phyloP scores from a whole-genome alignment of 2,797 vertebrate genomes.

The Thripadectes ignobilis region DNA sequence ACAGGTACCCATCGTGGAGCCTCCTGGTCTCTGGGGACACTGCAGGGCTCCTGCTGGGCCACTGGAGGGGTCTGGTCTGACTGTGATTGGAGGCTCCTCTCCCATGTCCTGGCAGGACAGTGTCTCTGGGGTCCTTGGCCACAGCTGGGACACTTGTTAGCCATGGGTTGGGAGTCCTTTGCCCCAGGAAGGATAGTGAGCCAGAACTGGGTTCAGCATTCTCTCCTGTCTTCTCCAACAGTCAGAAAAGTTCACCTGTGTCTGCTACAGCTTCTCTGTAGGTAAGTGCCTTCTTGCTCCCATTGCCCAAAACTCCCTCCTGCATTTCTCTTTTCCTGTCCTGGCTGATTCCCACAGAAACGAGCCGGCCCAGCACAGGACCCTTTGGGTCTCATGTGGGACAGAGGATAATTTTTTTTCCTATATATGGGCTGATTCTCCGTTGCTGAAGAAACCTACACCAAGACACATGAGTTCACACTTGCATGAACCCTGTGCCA shows the following conservation, averaged over 20 bases:
- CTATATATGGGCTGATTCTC: accelerated
- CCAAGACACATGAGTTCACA: accelerated
- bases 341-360: neutral
- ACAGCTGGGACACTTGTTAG: too few species aligned
- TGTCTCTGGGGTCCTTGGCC: too few species aligned
- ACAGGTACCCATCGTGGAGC: neutral
- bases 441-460: neutral
- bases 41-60: accelerated
- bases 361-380: accelerated
- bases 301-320: accelerated
- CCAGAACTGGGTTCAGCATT: neutral
- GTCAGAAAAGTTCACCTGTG: slow-evolving; percentile 21
- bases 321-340: neutral
- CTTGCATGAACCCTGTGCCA: neutral
- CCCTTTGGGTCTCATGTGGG: accelerated
- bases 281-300: neutral
- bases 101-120: too few species aligned
- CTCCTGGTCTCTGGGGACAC: neutral
- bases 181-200: accelerated
- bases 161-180: neutral
- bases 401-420: accelerated
- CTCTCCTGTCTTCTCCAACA: neutral
- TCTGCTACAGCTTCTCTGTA: slow-evolving; percentile 39
- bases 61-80: accelerated
- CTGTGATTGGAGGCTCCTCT: too few species aligned